Conservation (phyloP, 2,888 invertebrate genomes). For the Ormyrus nitidulus region DNA sequence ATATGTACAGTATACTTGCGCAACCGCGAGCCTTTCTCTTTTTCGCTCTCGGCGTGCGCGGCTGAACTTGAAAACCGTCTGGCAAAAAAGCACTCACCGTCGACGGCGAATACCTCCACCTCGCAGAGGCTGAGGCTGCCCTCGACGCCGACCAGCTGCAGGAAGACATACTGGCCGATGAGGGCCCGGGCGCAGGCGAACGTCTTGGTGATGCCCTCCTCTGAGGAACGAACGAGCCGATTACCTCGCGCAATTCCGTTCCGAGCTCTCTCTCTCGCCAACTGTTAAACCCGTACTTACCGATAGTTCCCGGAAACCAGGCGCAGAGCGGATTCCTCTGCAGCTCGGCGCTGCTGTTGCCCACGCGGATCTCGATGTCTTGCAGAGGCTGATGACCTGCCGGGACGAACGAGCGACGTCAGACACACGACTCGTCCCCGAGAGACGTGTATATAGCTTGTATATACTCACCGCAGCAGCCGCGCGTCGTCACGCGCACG, state of each 20-base stretch:
- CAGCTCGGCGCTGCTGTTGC: constrained; percentile 90
- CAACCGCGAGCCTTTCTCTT: constrained; percentile 42
- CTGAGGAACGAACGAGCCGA: constrained; percentile 72
- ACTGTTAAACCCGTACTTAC: constrained; percentile 76
- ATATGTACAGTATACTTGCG: constrained; percentile 9
- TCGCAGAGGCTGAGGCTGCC: constrained; percentile 93
- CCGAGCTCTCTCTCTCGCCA: too few relatives aligned
- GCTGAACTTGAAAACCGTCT: constrained; percentile 32
- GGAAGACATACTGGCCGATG: constrained; percentile 90
- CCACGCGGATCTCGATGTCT: constrained; percentile 92
- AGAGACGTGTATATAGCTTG: not conserved
- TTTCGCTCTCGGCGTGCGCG: constrained; percentile 20
- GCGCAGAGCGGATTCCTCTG: constrained; percentile 94
- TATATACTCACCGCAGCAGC: constrained; percentile 82
- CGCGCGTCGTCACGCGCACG: constrained; percentile 89
- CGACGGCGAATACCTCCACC: constrained; percentile 93
- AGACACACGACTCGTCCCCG: not conserved
- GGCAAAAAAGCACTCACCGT: constrained; percentile 79
- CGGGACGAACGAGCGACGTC: not conserved
- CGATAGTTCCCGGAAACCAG: constrained; percentile 94
- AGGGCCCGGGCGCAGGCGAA: constrained; percentile 91
- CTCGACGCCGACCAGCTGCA: constrained; percentile 93
- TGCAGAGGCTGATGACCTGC: constrained; percentile 90
- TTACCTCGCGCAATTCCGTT: not conserved
- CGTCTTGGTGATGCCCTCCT: constrained; percentile 94